Percentiles rank a stretch among this genome's conserved stretches.
Evolutionary conservation across 2,113 vertebrate species (phyloP).

Genomic region (Peucedramus taeniatus): DNA sequence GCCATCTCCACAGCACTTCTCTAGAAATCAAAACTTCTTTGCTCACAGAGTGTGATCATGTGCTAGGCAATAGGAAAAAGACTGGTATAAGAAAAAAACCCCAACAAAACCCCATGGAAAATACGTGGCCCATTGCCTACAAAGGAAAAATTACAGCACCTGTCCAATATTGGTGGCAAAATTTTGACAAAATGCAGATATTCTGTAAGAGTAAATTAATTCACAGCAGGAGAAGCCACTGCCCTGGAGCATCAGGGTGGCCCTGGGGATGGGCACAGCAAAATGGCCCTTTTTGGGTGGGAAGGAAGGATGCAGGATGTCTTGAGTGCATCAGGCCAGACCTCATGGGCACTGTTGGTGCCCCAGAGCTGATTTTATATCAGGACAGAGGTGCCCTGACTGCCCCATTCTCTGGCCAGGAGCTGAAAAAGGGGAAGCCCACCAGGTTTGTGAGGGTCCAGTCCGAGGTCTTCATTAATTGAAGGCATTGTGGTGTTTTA

Average conservation of each 20-base stretch:
- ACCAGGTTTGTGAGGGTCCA: accelerated
- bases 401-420: too few relatives aligned
- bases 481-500: not conserved
- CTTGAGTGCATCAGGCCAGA: accelerated
- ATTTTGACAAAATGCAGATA: not conserved
- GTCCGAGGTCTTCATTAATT: not conserved
- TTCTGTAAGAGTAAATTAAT: not conserved
- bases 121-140: not conserved
- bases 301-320: not conserved
- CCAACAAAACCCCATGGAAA: not conserved
- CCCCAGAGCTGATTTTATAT: not conserved
- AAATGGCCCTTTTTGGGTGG: not conserved
- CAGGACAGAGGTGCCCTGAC: not conserved
- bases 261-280: not conserved
- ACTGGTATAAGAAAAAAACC: not conserved
- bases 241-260: not conserved
- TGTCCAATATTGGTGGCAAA: not conserved
- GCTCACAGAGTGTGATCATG: accelerated
- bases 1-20: not conserved
- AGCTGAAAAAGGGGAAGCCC: not conserved
- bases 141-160: not conserved
- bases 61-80: not conserved
- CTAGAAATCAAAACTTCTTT: not conserved
- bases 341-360: accelerated
- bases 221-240: not conserved